These are phyloP conservation scores for Stenichneumon culpator DNA, from an alignment of 2,888 invertebrate species.

Conservation along the genomic window DNA sequence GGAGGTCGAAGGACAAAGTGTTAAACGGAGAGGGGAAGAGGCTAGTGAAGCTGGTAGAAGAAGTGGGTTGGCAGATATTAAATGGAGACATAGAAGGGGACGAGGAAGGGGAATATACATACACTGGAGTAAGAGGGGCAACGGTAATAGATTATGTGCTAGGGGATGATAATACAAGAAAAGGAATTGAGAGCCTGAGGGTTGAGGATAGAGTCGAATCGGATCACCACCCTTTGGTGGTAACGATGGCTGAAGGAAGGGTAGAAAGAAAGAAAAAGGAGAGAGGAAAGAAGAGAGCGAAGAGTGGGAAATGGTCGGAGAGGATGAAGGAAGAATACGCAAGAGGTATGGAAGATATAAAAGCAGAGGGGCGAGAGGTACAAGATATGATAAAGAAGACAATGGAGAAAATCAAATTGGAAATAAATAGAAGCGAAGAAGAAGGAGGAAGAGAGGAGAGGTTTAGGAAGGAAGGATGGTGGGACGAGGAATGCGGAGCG, in stretches of 20 bases:
- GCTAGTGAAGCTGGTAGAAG: constrained; percentile 43
- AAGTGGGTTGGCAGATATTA: constrained; percentile 59
- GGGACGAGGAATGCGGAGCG: constrained; percentile 12
- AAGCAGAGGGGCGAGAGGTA: neutral
- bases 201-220: constrained; percentile 48
- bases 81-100: constrained; percentile 37
- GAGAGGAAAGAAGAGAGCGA: neutral
- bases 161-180: constrained; percentile 15
- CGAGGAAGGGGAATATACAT: constrained; percentile 32
- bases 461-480: too few species aligned
- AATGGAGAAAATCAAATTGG: too few species aligned
- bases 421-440: too few species aligned
- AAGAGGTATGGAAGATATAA: constrained; percentile 1
- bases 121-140: constrained; percentile 9
- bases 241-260: neutral
- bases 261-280: neutral
- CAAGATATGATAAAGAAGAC: too few species aligned
- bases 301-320: neutral
- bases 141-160: constrained; percentile 62
- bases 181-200: constrained; percentile 23
- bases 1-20: constrained; percentile 5
- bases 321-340: neutral
- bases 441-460: too few species aligned
- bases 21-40: constrained; percentile 27
- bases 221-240: constrained; percentile 47